Base-by-base conservation (phyloP, 2,888 invertebrate species). In the Leptopilina myrica region DNA sequence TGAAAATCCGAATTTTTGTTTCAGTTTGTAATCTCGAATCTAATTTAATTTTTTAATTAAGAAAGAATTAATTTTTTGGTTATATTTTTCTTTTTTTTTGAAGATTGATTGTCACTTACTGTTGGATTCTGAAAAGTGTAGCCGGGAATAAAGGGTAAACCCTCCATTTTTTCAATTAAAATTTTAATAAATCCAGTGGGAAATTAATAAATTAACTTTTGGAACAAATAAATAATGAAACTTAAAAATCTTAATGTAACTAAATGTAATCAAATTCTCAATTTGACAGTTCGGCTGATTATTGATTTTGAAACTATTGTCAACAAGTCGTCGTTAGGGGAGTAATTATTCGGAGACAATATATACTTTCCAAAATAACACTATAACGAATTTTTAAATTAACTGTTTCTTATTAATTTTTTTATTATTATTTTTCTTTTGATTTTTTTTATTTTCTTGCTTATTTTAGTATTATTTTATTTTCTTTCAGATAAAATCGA, bases 101-200 rank as follows among this genome's bases (percentile, higher is more conserved):
- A 62, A 64, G 15, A 15, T 49, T 1, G 7, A 15, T 20, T 14
- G 7, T 33, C 12, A 64, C 75, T 80, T 86, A 91, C 91, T 80
- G 94, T 94, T 5, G 95, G 94, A 90, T 96, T 95, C 59, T 93
- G 91, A 89, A 95, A 95, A 14, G 93, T 93, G 85, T 94, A 93
- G 76, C 96, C 96, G 8, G 96, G 96, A 78, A 96, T 91, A 91
- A 95, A 94, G 6, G 96, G 96, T 75, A 96, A 92, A 75, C 95
- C 94, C 83, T 92, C 88, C 91, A 91, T 89, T 67, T 77, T 15
- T 33, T 33, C 33, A 62, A 56, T n/a, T 9, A 9, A 67, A 33
- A 46, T 9, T 33, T 9, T 2, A 15, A 46, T 9, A 11, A 67
- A 43, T 56, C 7, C 20, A 73, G 43, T 43, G 8, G 6, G 7